phyloP scores from a whole-genome alignment of 2,888 invertebrate species.

The Crossocerus cetratus region DNA sequence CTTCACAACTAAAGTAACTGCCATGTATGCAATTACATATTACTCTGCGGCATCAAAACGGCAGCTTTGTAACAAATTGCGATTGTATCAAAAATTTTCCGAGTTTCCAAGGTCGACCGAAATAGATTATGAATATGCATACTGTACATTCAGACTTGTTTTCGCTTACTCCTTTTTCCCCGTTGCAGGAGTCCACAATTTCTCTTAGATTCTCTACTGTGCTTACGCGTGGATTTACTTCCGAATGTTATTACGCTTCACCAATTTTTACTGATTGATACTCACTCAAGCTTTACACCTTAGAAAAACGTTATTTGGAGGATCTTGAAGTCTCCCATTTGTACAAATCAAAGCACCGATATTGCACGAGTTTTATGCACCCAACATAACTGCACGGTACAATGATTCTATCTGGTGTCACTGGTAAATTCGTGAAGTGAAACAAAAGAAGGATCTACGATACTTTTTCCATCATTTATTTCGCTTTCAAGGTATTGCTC shows the following conservation, averaged over 20 bases:
- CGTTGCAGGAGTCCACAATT: slow-evolving; percentile 20
- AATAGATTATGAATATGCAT: slow-evolving; percentile 29
- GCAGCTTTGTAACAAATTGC: slow-evolving; percentile 17
- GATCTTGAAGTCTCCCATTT: slow-evolving; percentile 24
- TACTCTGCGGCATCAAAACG: neutral
- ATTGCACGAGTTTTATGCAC: slow-evolving; percentile 39
- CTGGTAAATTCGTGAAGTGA: slow-evolving; percentile 26
- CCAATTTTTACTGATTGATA: too few species aligned
- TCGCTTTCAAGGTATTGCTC: neutral
- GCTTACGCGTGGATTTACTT: slow-evolving; percentile 33
- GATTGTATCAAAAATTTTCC: slow-evolving; percentile 20
- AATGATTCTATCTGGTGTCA: slow-evolving; percentile 12
- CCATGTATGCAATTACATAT: too few species aligned
- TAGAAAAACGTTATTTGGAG: slow-evolving; percentile 36
- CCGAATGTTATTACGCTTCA: slow-evolving; percentile 23
- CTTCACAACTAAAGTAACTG: neutral
- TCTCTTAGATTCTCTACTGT: slow-evolving; percentile 15
- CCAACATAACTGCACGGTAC: slow-evolving; percentile 27
- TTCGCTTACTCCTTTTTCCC: neutral
- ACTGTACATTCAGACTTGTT: slow-evolving; percentile 13
- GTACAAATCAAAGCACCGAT: slow-evolving; percentile 47
- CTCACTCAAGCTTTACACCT: slow-evolving; percentile 27
- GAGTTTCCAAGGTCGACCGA: slow-evolving; percentile 27
- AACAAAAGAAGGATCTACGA: too few species aligned
- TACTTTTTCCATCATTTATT: slow-evolving; percentile 9